Evolutionary conservation across 1,140 invertebrate genomes (phyloP), one percentile per base, ranked within the genome.

Genomic region (Lineus longissimus): DNA sequence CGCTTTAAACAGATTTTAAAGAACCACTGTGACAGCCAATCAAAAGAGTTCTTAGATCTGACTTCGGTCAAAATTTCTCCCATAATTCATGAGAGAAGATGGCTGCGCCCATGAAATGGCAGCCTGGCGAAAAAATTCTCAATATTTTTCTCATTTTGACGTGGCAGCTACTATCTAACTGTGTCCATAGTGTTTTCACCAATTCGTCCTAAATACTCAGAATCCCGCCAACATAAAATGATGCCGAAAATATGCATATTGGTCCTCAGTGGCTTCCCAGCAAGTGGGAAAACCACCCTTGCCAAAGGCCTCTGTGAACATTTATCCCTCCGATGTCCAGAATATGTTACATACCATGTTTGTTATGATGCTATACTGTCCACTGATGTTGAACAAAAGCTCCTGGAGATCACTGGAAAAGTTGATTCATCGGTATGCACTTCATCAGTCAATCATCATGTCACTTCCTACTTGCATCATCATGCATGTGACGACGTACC

Each of bases 211-310:
- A 36, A 36, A 36, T 36, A 36, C 33, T 36, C 33, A 36, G 33
- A 36, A 36, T 36, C 33, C 33, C 33, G 33, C 47, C 19, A 51
- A 19, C n/a, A 51, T 9, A 51, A 7, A 51, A 51, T 51, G 47
- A 51, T 27, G 47, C 25, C 47, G 19, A 51, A 27, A 51, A 51
- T 22, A 33, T 61, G 65, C 36, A 36, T 79, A 25, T 66, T 74
- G 33, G 62, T 76, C 23, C 29, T 80, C 27, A 73, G 77, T 70
- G 79, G 79, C 23, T 63, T 79, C 30, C 79, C 79, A 30, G 78
- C 65, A 11, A 67, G 67, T 61, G 79, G 79, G 9, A 81, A 81
- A 59, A 70, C 73, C 15, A 67, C 69, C 17, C 61, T 81, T n/a
- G 60, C 69, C 17, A 47, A 63, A 4, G 60, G 62, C 40, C 33